A percentile compares a stretch with the other conserved stretches of the same genome.
Conservation (phyloP, 2,797 vertebrate genomes). For the Myoxocephalus aenaeus region DNA sequence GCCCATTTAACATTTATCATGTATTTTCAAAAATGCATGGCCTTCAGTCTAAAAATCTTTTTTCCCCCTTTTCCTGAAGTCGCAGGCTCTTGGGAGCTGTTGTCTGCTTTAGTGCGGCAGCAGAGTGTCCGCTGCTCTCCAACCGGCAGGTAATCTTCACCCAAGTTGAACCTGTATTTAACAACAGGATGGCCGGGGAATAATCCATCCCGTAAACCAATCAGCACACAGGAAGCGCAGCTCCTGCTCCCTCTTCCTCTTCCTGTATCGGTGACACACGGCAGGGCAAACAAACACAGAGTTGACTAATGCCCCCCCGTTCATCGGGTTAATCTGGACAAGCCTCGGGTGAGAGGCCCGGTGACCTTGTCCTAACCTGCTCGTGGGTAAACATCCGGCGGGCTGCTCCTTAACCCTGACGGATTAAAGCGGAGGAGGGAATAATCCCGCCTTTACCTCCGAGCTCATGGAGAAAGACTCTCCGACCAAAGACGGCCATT, state of each 20-base stretch:
- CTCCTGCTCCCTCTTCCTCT: conserved; percentile 48
- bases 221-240: conserved; percentile 50
- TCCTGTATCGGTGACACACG: conserved; percentile 54
- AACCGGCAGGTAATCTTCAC: conserved; percentile 20
- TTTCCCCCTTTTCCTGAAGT: not conserved
- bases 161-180: conserved; percentile 22
- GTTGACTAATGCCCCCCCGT: not conserved
- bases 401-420: conserved; percentile 58
- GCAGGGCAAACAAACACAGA: conserved; percentile 14
- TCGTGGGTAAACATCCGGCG: conserved; percentile 65
- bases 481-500: conserved; percentile 42
- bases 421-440: conserved; percentile 65
- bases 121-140: not conserved
- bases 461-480: conserved; percentile 48
- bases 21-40: conserved; percentile 48
- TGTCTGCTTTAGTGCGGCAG: not conserved
- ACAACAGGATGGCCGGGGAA: conserved; percentile 31
- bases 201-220: conserved; percentile 61
- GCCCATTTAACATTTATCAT: conserved; percentile 65
- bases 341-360: conserved; percentile 17
- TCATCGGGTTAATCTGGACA: conserved; percentile 63
- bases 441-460: conserved; percentile 69
- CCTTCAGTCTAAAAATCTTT: conserved; percentile 13
- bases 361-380: conserved; percentile 49
- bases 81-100: conserved; percentile 11